These are phyloP conservation scores for Pristionchus maxplancki DNA, from an alignment of 2,888 invertebrate genomes.

Conservation along the genomic window DNA sequence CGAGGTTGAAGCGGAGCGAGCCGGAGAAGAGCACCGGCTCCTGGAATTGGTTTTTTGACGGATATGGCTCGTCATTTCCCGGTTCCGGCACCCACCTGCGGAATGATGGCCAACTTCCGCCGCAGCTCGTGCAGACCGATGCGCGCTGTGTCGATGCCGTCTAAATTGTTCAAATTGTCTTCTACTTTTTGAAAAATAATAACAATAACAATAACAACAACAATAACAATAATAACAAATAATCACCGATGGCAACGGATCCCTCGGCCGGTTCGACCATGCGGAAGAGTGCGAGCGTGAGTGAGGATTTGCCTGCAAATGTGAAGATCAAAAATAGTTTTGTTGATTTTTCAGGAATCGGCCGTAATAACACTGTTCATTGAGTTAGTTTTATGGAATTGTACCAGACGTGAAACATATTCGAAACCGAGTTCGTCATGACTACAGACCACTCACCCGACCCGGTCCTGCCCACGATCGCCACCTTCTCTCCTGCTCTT, in stretches of 20 bases:
- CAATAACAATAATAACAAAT: neutral
- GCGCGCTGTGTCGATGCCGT: conserved; percentile 37
- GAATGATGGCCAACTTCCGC: conserved; percentile 44
- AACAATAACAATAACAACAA: no score
- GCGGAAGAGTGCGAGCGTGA: conserved; percentile 47
- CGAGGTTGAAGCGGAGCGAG: conserved; percentile 90
- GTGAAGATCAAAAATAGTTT: neutral
- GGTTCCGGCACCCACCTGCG: conserved; percentile 18
- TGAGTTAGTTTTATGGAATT: no score
- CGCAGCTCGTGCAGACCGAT: conserved; percentile 46
- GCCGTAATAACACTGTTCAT: neutral
- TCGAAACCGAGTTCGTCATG: no score
- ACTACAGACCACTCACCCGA: conserved; percentile 74
- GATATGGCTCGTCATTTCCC: neutral
- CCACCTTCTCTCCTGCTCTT: conserved; percentile 85
- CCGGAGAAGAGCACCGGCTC: conserved; percentile 82
- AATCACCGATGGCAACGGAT: neutral
- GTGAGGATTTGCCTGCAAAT: conserved; percentile 42
- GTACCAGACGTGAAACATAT: neutral
- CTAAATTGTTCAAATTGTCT: conserved; percentile 1
- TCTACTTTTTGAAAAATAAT: no score
- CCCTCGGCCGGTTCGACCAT: conserved; percentile 47
- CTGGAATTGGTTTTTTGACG: conserved; percentile 80
- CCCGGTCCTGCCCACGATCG: conserved; percentile 78
- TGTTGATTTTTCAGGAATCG: neutral